These are phyloP conservation scores for Bubo blakistoni DNA, from an alignment of 2,113 vertebrate species.

Conservation along the genomic window DNA sequence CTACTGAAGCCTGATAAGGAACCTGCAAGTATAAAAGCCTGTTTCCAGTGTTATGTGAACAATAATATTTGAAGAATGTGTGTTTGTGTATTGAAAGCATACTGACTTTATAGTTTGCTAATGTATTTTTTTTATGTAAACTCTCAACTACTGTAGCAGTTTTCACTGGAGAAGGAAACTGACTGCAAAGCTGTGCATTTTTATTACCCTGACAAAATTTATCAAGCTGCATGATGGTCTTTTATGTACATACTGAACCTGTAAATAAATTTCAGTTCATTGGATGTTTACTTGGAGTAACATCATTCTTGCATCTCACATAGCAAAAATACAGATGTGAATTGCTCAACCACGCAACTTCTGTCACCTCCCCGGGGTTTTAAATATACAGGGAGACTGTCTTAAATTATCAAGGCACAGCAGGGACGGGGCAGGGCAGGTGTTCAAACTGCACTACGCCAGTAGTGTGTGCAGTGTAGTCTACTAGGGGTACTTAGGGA, in stretches of 20 bases:
- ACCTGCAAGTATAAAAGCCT: not conserved
- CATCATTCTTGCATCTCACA: not conserved
- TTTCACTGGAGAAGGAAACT: not conserved
- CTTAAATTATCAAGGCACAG: rapidly evolving
- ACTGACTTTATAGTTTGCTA: not conserved
- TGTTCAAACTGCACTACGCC: rapidly evolving
- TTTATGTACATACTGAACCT: constrained; percentile 55
- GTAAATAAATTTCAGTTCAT: constrained; percentile 70
- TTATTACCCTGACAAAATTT: constrained; percentile 5
- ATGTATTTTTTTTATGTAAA: constrained; percentile 28
- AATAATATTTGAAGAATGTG: not conserved
- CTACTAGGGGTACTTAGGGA: rapidly evolving
- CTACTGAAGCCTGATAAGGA: constrained; percentile 11
- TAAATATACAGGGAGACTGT: not conserved
- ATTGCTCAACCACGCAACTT: rapidly evolving
- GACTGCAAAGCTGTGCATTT: constrained; percentile 15
- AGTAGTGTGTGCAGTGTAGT: rapidly evolving
- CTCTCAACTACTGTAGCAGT: not conserved
- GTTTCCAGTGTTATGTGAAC: not conserved
- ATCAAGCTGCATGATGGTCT: constrained; percentile 44
- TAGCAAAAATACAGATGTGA: rapidly evolving
- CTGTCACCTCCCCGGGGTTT: not conserved
- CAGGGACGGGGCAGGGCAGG: rapidly evolving
- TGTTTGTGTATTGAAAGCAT: not conserved
- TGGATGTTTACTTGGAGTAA: not conserved